A percentile compares a stretch with the other conserved stretches of the same genome.
phyloP scores from a whole-genome alignment of 2,113 vertebrate species.

The Sceloporus tristichus region DNA sequence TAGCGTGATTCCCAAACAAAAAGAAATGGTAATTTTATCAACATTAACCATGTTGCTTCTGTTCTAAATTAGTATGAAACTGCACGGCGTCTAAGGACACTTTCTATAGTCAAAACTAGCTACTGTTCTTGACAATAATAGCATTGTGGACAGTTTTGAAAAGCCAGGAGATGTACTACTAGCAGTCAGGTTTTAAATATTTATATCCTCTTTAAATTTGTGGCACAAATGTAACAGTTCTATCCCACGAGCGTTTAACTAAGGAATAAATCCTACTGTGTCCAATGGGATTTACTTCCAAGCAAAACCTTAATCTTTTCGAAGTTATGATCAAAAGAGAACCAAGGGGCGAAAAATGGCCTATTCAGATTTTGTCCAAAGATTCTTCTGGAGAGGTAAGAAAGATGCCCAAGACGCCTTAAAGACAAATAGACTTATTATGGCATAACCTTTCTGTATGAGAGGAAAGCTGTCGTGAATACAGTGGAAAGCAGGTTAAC shows the following conservation, averaged over 20 bases:
- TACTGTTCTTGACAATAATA: neutral
- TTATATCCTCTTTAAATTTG: neutral
- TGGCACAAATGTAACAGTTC: neutral
- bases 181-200: neutral
- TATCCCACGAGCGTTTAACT: neutral
- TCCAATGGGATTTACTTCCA: neutral
- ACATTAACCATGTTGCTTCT: neutral
- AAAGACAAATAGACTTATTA: constrained; percentile 6
- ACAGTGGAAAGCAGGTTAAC: neutral
- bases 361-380: neutral
- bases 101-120: accelerated
- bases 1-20: accelerated
- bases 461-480: neutral
- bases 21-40: neutral
- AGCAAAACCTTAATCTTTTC: neutral
- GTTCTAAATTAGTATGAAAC: accelerated
- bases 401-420: neutral
- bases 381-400: neutral
- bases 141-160: accelerated
- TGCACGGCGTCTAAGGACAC: neutral
- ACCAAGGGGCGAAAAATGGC: neutral
- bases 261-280: neutral
- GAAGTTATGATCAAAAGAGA: neutral
- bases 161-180: neutral
- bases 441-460: neutral